phyloP scores from a whole-genome alignment of 2,113 vertebrate genomes.

The Dunckerocampus dactyliophorus region DNA sequence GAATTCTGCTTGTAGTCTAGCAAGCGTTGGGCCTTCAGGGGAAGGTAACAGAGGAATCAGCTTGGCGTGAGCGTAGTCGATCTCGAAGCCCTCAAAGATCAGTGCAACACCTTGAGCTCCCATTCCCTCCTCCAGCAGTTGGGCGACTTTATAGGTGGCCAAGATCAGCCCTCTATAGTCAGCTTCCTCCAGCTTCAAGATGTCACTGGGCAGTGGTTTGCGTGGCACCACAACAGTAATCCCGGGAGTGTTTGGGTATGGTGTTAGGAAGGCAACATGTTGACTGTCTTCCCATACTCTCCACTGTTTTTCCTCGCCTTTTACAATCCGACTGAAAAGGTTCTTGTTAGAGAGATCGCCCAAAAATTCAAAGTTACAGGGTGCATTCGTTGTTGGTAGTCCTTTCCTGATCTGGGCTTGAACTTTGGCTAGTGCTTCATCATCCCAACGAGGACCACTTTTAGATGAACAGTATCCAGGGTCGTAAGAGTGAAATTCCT shows the following conservation, averaged over 20 bases:
- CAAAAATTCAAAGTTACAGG: conserved; percentile 62
- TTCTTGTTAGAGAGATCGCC: conserved; percentile 54
- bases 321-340: conserved; percentile 71
- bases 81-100: conserved; percentile 75
- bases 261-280: conserved; percentile 75
- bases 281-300: conserved; percentile 74
- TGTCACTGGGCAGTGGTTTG: conserved; percentile 68
- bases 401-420: conserved; percentile 59
- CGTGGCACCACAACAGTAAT: conserved; percentile 73
- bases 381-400: conserved; percentile 66
- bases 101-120: conserved; percentile 63
- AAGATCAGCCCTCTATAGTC: conserved; percentile 67
- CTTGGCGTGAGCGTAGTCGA: conserved; percentile 74
- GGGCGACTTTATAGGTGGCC: conserved; percentile 62
- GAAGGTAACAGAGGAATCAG: conserved; percentile 65
- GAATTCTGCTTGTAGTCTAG: conserved; percentile 42
- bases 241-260: conserved; percentile 73
- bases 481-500: conserved; percentile 64
- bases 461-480: conserved; percentile 75
- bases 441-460: conserved; percentile 64
- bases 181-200: conserved; percentile 58
- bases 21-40: conserved; percentile 29
- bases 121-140: conserved; percentile 62
- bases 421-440: conserved; percentile 53
- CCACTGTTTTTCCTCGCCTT: conserved; percentile 74